phyloP scores from a whole-genome alignment of 2,797 vertebrate genomes.

The Scyliorhinus canicula region DNA sequence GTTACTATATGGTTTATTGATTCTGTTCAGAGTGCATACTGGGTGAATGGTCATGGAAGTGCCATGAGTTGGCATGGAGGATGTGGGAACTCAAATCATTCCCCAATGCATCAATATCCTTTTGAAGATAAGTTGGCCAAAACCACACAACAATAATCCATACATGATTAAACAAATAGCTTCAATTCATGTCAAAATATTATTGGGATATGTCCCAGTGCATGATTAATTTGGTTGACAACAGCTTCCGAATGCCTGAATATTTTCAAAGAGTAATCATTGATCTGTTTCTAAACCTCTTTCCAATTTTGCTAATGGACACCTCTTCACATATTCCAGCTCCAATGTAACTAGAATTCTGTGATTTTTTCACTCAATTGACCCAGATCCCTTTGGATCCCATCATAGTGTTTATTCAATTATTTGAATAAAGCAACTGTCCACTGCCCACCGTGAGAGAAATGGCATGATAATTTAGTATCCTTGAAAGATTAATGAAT shows the following conservation, averaged over 20 bases:
- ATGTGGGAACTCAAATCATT: not conserved
- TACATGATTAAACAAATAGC: not conserved
- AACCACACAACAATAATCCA: not conserved
- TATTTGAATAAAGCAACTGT: not conserved
- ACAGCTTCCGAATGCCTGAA: not conserved
- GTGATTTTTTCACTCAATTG: not conserved
- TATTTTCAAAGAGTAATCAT: not conserved
- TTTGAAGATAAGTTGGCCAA: not conserved
- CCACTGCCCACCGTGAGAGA: not conserved
- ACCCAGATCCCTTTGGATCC: not conserved
- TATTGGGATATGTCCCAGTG: not conserved
- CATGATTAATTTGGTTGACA: not conserved
- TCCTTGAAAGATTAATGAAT: not conserved
- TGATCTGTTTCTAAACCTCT: not conserved
- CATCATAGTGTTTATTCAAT: not conserved
- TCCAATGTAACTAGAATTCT: not conserved
- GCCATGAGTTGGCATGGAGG: no score
- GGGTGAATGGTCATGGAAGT: no score
- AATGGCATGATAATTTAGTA: not conserved
- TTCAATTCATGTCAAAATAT: not conserved
- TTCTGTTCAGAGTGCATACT: no score
- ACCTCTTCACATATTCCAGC: not conserved
- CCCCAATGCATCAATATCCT: no score
- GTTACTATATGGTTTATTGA: no score
- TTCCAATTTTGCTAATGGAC: not conserved